phyloP scores from a whole-genome alignment of 2,888 invertebrate genomes.

The Pteria penguin region DNA sequence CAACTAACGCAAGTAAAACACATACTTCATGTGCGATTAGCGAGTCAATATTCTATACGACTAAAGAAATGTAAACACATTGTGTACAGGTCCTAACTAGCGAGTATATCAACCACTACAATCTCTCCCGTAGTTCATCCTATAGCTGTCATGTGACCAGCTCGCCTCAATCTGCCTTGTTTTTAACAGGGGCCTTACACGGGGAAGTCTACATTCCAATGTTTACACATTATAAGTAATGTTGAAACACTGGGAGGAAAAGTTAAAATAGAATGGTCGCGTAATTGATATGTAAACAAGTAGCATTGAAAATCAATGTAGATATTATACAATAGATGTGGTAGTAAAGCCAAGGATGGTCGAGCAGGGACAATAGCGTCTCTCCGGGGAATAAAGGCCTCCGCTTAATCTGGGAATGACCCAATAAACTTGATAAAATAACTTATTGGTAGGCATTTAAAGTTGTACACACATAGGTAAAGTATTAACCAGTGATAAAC shows the following conservation, averaged over 20 bases:
- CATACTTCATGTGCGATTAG: too few species aligned
- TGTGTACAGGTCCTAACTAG: conserved; percentile 15
- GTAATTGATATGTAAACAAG: neutral
- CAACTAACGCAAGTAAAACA: too few species aligned
- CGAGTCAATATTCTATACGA: too few species aligned
- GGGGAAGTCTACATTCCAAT: conserved; percentile 8
- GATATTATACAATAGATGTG: neutral
- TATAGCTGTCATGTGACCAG: conserved; percentile 45
- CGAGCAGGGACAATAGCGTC: neutral
- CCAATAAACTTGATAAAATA: conserved; percentile 26
- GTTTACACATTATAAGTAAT: neutral
- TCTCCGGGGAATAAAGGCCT: neutral
- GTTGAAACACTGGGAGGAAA: neutral
- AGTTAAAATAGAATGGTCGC: neutral
- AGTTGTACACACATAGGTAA: conserved; percentile 2
- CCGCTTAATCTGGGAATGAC: conserved; percentile 18
- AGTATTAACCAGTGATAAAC: conserved; percentile 16
- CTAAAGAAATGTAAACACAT: conserved; percentile 20
- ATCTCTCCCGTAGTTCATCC: conserved; percentile 43
- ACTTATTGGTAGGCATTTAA: conserved; percentile 28
- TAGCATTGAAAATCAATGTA: neutral
- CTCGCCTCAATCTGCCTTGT: conserved; percentile 44
- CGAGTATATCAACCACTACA: conserved; percentile 22
- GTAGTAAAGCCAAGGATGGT: neutral
- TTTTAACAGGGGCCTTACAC: conserved; percentile 35